Conservation (phyloP, 2,888 invertebrate genomes). For the Eristalis arbustorum region DNA sequence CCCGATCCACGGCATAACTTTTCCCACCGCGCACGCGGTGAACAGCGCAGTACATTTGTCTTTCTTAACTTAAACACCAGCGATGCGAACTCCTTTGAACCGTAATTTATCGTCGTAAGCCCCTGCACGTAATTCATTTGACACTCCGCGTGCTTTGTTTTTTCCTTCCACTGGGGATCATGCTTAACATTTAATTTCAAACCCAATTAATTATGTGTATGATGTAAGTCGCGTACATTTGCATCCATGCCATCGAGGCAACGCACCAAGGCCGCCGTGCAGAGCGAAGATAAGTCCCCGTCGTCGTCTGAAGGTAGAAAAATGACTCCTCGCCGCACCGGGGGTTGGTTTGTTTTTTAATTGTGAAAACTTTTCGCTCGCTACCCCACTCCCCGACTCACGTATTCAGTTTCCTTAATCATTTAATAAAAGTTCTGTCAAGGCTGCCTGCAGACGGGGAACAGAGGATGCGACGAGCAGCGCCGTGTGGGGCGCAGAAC, state of each 20-base stretch:
- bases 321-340: conserved; percentile 14
- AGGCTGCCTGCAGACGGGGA: not conserved
- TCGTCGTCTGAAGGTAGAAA: conserved; percentile 12
- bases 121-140: conserved; percentile 15
- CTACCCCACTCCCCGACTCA: not conserved
- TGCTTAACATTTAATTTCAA: conserved; percentile 22
- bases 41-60: not conserved
- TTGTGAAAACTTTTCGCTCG: conserved; percentile 2
- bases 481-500: not conserved
- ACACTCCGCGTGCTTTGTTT: not conserved
- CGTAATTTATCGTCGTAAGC: conserved; percentile 20
- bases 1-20: not conserved
- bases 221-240: not conserved
- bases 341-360: not conserved
- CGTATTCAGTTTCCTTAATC: conserved; percentile 22
- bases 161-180: not conserved
- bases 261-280: not conserved
- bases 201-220: conserved; percentile 29
- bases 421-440: conserved; percentile 28
- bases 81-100: not conserved
- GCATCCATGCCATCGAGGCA: not conserved
- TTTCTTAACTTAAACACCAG: not conserved
- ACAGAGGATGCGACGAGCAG: not conserved
- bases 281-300: conserved; percentile 13
- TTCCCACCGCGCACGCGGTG: not conserved